Base-by-base conservation (phyloP, 2,888 invertebrate genomes). In the Lithophane ornitopus region DNA sequence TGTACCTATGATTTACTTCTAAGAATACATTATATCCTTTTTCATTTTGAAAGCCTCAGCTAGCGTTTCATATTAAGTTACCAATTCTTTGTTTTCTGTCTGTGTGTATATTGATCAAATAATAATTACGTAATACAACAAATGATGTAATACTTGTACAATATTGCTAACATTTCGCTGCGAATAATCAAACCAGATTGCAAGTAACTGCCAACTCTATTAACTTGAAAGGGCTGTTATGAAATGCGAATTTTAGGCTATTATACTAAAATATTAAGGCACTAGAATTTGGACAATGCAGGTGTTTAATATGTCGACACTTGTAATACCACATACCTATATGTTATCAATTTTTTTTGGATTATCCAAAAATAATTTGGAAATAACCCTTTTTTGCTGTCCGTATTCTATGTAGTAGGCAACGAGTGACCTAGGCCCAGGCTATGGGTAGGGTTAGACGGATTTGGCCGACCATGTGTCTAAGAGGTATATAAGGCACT, bases 401-500 rank as follows among this genome's bases (percentile, higher is more conserved):
- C 94, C 69, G 89, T 96, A 95, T 87, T 74, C 78, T 83, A 83
- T 85, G 85, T 89, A 85, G 90, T 92, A 92, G 91, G 92, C 90
- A 92, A 91, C 88, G 89, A 91, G 90, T 94, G 95, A 94, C 95
- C 96, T 96, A 96, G 94, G 94, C 93, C 92, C 90, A 92, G 89
- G 89, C 88, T 88, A 86, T 91, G 91, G 93, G 94, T 95, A 95
- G 95, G 95, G 94, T 93, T 94, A 94, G 92, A 94, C 93, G 89
- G 93, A 96, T 96, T 96, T 91, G 92, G 92, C 87, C 89, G 90
- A 89, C 91, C 93, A 94, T 94, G 93, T 94, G 93, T 90, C 92
- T 93, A 90, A 91, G 85, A 85, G 89, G 92, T 96, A 96, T 97
- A 96, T 93, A 97, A 96, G 94, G 93, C 87, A 83, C 81, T 87